These are phyloP conservation scores for Podarcis siculus DNA, from an alignment of 2,797 vertebrate genomes.

Conservation along the genomic window DNA sequence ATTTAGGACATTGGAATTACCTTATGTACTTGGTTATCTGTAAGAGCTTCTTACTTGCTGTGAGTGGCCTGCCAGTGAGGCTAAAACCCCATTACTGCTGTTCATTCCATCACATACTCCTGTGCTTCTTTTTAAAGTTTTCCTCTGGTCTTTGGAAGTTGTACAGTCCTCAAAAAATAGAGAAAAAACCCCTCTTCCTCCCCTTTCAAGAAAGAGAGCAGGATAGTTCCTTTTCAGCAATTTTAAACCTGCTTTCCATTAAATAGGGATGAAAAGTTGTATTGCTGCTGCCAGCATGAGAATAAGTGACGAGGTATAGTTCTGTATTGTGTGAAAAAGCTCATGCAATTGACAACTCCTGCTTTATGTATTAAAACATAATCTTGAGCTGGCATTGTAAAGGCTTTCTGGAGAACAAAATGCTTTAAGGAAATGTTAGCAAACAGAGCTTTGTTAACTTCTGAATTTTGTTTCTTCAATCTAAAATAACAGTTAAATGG, in stretches of 20 bases:
- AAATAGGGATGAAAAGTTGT: neutral
- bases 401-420: neutral
- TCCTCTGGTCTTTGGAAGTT: neutral
- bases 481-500: neutral
- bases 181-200: neutral
- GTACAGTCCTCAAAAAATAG: neutral
- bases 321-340: neutral
- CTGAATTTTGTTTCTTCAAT: neutral
- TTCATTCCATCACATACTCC: neutral
- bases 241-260: neutral
- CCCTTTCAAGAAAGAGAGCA: neutral
- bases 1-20: neutral
- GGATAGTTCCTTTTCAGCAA: neutral
- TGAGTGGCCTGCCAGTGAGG: neutral
- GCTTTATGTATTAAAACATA: neutral
- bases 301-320: neutral
- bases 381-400: neutral
- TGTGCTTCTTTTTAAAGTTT: neutral
- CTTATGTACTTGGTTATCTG: neutral
- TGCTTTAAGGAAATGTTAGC: slow-evolving; percentile 10
- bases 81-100: neutral
- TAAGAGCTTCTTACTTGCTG: neutral
- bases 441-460: slow-evolving; percentile 20
- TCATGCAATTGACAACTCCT: neutral
- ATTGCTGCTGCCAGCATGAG: neutral